phyloP scores from a whole-genome alignment of 2,888 invertebrate species.

The Resseliella maxima region DNA sequence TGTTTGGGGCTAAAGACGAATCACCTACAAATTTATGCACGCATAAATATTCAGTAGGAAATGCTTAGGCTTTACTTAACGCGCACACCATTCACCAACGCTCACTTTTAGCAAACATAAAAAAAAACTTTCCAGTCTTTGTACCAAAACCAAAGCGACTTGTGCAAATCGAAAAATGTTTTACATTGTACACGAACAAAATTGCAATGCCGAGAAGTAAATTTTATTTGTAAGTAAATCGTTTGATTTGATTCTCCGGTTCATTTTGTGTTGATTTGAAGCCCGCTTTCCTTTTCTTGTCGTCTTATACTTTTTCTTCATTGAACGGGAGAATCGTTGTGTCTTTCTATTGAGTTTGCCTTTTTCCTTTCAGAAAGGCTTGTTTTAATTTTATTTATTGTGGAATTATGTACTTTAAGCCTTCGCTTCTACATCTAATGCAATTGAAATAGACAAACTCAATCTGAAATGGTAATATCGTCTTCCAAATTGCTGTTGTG shows the following conservation, averaged over 20 bases:
- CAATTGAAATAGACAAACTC: conserved; percentile 7
- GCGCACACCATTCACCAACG: neutral
- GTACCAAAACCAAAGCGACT: neutral
- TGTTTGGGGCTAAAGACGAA: conserved; percentile 47
- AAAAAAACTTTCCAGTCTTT: neutral
- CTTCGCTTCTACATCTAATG: conserved; percentile 32
- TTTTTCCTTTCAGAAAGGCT: conserved; percentile 44
- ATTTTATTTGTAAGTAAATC: conserved; percentile 42
- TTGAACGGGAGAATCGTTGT: neutral
- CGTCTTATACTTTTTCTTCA: neutral
- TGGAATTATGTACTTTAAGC: conserved; percentile 51
- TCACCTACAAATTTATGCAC: conserved; percentile 54
- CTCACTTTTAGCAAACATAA: neutral
- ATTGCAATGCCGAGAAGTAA: conserved; percentile 11
- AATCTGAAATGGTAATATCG: conserved; percentile 12
- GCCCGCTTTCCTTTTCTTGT: neutral
- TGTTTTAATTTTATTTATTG: conserved; percentile 55
- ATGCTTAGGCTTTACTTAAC: conserved; percentile 52
- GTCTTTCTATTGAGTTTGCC: neutral
- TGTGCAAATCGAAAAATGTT: neutral
- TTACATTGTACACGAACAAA: neutral
- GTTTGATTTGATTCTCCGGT: conserved; percentile 47
- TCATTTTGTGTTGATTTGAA: conserved; percentile 10
- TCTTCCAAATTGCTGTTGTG: neutral
- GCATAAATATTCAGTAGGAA: conserved; percentile 55